These are phyloP conservation scores for Cherax quadricarinatus DNA, from an alignment of 1,140 invertebrate genomes.

Conservation along the genomic window DNA sequence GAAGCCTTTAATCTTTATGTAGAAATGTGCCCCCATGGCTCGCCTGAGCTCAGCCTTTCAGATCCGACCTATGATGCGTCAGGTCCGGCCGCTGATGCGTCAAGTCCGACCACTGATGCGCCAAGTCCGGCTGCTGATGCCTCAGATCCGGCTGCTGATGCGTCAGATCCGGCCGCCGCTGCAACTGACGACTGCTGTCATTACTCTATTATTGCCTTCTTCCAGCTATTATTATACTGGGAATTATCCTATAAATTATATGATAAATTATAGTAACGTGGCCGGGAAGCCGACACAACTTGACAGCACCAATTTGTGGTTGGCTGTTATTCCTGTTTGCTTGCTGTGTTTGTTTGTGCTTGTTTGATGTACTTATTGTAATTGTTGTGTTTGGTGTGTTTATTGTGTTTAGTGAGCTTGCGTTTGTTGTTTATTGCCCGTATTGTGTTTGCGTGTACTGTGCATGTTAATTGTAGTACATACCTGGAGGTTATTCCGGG, in stretches of 20 bases:
- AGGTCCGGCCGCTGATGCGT: too few species aligned
- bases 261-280: constrained; percentile 36
- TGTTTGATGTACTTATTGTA: neutral
- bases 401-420: neutral
- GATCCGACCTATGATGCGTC: too few species aligned
- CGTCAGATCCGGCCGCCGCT: too few species aligned
- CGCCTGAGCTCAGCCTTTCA: too few species aligned
- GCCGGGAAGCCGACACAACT: neutral
- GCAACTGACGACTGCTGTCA: neutral
- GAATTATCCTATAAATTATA: constrained; percentile 46
- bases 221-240: neutral
- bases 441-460: too few species aligned
- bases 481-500: too few species aligned
- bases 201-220: constrained; percentile 12
- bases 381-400: neutral
- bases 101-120: too few species aligned
- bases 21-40: too few species aligned
- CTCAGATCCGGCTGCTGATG: too few species aligned
- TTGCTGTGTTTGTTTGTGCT: neutral
- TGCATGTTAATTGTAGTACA: too few species aligned
- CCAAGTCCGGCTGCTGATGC: too few species aligned
- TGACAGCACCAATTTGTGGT: neutral
- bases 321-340: neutral
- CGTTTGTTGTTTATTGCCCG: neutral
- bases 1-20: too few species aligned